Evolutionary conservation across 2,797 vertebrate genomes (phyloP).

Genomic region (Sebastolobus altivelis): DNA sequence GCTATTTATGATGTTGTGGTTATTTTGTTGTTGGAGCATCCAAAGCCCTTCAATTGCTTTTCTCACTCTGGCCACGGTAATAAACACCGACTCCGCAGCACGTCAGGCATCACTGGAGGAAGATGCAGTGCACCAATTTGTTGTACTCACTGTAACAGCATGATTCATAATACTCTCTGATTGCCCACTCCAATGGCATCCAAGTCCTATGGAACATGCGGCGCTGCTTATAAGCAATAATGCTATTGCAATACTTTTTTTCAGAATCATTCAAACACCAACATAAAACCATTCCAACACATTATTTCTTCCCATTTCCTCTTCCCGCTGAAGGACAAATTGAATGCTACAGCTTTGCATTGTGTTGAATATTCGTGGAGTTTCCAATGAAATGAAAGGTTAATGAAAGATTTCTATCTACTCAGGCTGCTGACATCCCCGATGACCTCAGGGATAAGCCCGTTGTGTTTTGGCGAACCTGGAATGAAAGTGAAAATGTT

Average conservation of each 20-base stretch:
- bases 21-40: slow-evolving; percentile 25
- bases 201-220: slow-evolving; percentile 27
- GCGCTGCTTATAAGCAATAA: slow-evolving; percentile 40
- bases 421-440: slow-evolving; percentile 54
- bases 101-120: slow-evolving; percentile 8
- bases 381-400: slow-evolving; percentile 56
- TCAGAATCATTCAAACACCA: slow-evolving; percentile 30
- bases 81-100: slow-evolving; percentile 16
- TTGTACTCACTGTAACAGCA: slow-evolving; percentile 25
- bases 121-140: slow-evolving; percentile 49
- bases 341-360: slow-evolving; percentile 17
- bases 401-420: slow-evolving; percentile 74
- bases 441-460: slow-evolving; percentile 68
- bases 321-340: slow-evolving; percentile 19
- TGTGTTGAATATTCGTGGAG: slow-evolving; percentile 48
- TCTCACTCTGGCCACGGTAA: slow-evolving; percentile 17
- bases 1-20: slow-evolving; percentile 47
- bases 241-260: not conserved
- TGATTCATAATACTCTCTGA: slow-evolving; percentile 55
- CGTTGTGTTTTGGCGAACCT: slow-evolving; percentile 23
- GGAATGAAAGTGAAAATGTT: slow-evolving; percentile 53
- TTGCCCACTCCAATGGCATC: slow-evolving; percentile 28
- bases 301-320: not conserved
- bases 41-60: slow-evolving; percentile 14
- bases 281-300: not conserved